Percentiles rank a stretch among this genome's conserved stretches.
These are phyloP conservation scores for Zaprionus vittiger DNA, from an alignment of 1,140 invertebrate species.

Conservation along the genomic window DNA sequence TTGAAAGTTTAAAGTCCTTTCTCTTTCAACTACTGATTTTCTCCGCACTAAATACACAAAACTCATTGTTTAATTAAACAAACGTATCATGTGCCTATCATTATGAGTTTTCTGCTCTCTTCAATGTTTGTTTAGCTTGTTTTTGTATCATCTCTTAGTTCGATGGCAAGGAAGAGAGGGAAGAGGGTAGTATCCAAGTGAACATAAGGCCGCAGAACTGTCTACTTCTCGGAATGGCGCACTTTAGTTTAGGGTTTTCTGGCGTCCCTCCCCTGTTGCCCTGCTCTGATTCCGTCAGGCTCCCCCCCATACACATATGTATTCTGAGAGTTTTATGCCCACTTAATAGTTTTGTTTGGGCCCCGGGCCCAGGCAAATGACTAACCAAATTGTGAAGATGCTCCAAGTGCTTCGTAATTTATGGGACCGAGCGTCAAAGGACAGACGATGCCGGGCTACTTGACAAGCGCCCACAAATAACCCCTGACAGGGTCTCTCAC, in stretches of 20 bases:
- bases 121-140: constrained; percentile 10
- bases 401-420: constrained; percentile 73
- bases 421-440: constrained; percentile 72
- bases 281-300: constrained; percentile 6
- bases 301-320: not conserved
- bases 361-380: constrained; percentile 64
- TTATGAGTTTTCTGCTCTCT: not conserved
- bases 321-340: constrained; percentile 68
- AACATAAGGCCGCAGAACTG: not conserved
- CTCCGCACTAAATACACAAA: not conserved
- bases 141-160: not conserved
- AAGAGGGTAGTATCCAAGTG: not conserved
- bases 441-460: constrained; percentile 75
- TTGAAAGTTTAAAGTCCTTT: not conserved
- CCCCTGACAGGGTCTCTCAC: constrained; percentile 35
- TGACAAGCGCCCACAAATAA: constrained; percentile 66
- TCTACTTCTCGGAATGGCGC: constrained; percentile 31
- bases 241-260: constrained; percentile 50
- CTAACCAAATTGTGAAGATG: constrained; percentile 80
- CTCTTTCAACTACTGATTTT: not conserved
- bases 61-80: constrained; percentile 1
- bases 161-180: not conserved
- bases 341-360: constrained; percentile 81
- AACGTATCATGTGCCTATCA: not conserved
- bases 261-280: constrained; percentile 16